phyloP scores from a whole-genome alignment of 92 coral and sea anemone genomes.

The Actinostola sp. region DNA sequence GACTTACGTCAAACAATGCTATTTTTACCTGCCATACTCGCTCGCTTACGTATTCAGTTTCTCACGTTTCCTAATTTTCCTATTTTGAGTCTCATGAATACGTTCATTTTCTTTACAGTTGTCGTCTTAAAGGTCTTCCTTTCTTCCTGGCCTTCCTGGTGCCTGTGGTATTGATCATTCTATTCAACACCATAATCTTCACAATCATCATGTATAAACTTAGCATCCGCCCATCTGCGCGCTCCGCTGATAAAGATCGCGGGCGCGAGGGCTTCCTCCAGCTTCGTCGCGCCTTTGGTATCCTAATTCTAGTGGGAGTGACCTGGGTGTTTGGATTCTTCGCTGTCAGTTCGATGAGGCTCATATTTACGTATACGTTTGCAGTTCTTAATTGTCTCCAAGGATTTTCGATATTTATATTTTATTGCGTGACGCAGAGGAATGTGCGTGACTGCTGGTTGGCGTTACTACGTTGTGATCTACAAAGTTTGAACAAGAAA shows the following conservation, averaged over 20 bases:
- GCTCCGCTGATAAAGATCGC: conserved; percentile 85
- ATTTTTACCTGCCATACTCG: neutral
- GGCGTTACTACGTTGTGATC: conserved; percentile 88
- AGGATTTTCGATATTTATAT: conserved; percentile 92
- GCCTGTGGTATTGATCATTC: conserved; percentile 78
- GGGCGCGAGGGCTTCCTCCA: conserved; percentile 71
- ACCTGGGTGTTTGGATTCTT: conserved; percentile 96
- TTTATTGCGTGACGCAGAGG: conserved; percentile 93
- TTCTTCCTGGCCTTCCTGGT: conserved; percentile 91
- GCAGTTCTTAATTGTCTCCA: conserved; percentile 88
- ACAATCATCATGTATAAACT: conserved; percentile 91
- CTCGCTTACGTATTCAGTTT: neutral
- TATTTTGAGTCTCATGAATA: neutral
- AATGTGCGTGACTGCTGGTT: conserved; percentile 97
- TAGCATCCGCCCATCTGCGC: conserved; percentile 86
- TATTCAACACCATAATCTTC: conserved; percentile 81
- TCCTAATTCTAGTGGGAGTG: conserved; percentile 89
- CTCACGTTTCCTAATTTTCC: neutral
- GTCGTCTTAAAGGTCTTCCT: conserved; percentile 87
- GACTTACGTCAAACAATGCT: neutral
- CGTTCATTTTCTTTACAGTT: conserved; percentile 50
- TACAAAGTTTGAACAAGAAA: conserved; percentile 74
- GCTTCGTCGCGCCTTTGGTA: conserved; percentile 93
- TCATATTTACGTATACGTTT: conserved; percentile 84
- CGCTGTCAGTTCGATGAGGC: conserved; percentile 83